phyloP scores from a whole-genome alignment of 2,888 invertebrate genomes.

The Drosophila diplacantha region DNA sequence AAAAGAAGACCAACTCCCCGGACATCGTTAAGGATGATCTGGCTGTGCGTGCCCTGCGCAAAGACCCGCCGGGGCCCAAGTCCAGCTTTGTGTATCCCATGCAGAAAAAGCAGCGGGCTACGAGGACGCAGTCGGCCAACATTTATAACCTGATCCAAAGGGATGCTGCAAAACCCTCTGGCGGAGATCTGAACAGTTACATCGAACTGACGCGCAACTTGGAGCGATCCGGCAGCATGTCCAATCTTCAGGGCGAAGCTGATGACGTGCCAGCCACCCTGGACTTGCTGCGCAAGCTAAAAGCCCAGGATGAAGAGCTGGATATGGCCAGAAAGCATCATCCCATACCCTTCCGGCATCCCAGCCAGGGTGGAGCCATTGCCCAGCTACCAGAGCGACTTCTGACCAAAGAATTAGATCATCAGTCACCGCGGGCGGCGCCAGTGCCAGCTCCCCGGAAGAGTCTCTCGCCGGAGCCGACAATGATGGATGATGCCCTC shows the following conservation, averaged over 20 bases:
- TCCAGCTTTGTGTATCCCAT: constrained; percentile 74
- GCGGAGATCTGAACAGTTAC: constrained; percentile 80
- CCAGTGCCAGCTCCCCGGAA: constrained; percentile 80
- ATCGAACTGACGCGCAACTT: constrained; percentile 79
- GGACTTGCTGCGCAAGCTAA: constrained; percentile 70
- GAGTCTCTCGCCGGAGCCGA: constrained; percentile 78
- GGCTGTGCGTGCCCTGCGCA: constrained; percentile 89
- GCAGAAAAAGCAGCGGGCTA: constrained; percentile 87
- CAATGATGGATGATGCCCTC: constrained; percentile 83
- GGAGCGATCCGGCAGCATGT: constrained; percentile 82
- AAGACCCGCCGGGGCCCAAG: constrained; percentile 81
- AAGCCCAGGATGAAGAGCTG: constrained; percentile 71
- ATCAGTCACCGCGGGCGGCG: constrained; percentile 77
- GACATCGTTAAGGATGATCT: constrained; percentile 92
- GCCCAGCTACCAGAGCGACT: constrained; percentile 75
- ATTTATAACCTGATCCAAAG: constrained; percentile 87
- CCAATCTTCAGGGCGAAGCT: constrained; percentile 78
- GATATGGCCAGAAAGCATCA: constrained; percentile 46
- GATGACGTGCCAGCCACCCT: constrained; percentile 74
- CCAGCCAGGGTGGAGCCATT: constrained; percentile 76
- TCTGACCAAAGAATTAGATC: constrained; percentile 51
- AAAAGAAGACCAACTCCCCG: constrained; percentile 79
- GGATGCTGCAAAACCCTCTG: constrained; percentile 79
- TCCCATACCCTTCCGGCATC: constrained; percentile 73
- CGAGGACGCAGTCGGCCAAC: constrained; percentile 90